Conservation (phyloP, 2,888 invertebrate species). For the Melieria omissa region DNA sequence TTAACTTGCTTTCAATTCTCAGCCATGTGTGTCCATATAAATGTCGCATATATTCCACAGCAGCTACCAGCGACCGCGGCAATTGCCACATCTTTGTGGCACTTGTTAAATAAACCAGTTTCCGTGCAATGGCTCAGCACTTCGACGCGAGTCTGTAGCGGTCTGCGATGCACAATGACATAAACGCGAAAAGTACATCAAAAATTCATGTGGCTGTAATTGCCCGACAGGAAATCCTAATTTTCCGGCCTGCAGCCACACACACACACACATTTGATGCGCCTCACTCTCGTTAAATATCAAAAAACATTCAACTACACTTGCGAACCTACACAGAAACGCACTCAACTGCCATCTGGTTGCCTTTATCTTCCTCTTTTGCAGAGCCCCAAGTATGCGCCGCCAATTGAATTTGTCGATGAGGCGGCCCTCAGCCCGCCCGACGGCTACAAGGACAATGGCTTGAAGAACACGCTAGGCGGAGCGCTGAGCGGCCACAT, state of each 20-base stretch:
- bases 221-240: constrained; percentile 31
- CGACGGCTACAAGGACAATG: constrained; percentile 90
- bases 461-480: constrained; percentile 73
- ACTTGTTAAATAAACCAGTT: no score
- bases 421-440: constrained; percentile 89
- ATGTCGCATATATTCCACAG: no score
- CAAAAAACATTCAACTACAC: constrained; percentile 9
- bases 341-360: constrained; percentile 14
- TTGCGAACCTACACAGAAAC: not conserved
- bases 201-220: constrained; percentile 35
- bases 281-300: not conserved
- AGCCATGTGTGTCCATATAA: no score
- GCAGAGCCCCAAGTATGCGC: constrained; percentile 73
- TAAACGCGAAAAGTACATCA: constrained; percentile 8
- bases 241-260: constrained; percentile 26
- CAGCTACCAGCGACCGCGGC: no score
- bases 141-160: not conserved
- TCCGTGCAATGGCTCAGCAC: no score
- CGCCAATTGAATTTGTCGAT: constrained; percentile 79
- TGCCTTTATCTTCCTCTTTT: constrained; percentile 20
- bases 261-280: not conserved
- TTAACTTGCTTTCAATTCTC: no score
- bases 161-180: constrained; percentile 3
- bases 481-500: constrained; percentile 73
- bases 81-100: no score